phyloP scores from a whole-genome alignment of 2,797 vertebrate species.

The Schizothorax lantsangensis region DNA sequence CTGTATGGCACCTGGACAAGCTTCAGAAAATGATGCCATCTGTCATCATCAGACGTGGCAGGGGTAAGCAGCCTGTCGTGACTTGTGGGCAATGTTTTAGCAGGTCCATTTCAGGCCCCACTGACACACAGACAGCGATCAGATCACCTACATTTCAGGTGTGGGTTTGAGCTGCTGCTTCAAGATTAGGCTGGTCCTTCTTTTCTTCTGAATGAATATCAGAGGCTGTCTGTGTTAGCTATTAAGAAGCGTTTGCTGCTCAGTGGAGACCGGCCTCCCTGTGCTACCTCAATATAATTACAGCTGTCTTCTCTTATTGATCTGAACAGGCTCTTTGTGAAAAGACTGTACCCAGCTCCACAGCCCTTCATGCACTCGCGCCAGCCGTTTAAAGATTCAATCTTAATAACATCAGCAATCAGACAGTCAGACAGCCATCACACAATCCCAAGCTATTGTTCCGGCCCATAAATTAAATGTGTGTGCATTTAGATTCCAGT shows the following conservation, averaged over 20 bases:
- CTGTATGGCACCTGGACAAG: conserved; percentile 51
- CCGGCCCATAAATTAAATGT: conserved; percentile 8
- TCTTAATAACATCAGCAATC: conserved; percentile 39
- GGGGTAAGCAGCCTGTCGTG: conserved; percentile 49
- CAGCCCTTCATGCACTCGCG: conserved; percentile 19
- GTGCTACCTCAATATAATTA: conserved; percentile 51
- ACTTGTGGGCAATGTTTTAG: conserved; percentile 49
- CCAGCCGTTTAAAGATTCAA: conserved; percentile 27
- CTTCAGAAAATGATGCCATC: conserved; percentile 58
- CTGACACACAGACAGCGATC: not conserved
- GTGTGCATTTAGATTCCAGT: conserved; percentile 11
- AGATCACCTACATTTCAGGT: conserved; percentile 7
- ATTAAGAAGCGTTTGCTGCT: conserved; percentile 22
- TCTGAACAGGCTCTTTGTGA: conserved; percentile 35
- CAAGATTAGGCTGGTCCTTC: not conserved
- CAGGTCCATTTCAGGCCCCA: conserved; percentile 47
- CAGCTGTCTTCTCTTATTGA: conserved; percentile 49
- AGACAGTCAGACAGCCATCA: conserved; percentile 12
- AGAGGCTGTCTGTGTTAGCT: conserved; percentile 26
- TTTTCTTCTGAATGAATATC: conserved; percentile 24
- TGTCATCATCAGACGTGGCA: conserved; percentile 56
- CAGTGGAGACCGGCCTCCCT: conserved; percentile 10
- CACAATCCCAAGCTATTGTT: not conserved
- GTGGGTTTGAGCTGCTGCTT: not conserved
- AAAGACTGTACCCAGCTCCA: conserved; percentile 14